Conservation (phyloP, 2,888 invertebrate species). For the Lasioglossum pauxillum region DNA sequence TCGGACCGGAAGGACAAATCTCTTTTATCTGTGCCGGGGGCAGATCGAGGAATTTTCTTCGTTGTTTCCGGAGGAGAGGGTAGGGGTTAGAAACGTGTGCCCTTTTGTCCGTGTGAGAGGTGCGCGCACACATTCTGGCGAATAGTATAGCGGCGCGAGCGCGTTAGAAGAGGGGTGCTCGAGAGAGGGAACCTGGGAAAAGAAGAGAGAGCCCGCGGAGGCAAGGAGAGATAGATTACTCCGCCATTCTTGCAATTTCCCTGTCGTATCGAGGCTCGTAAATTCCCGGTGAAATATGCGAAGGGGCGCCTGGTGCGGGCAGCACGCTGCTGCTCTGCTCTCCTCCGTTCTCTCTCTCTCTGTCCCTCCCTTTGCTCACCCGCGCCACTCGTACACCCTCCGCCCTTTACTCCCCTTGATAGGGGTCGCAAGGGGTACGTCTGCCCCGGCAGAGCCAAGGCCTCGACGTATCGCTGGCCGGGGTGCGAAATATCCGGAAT, state of each 20-base stretch:
- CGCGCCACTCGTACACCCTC: conserved; percentile 75
- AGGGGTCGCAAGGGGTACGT: conserved; percentile 81
- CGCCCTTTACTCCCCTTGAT: conserved; percentile 77
- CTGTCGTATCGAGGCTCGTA: conserved; percentile 96
- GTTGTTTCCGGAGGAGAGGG: conserved; percentile 25
- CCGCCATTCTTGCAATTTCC: conserved; percentile 97
- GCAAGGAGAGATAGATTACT: conserved; percentile 92
- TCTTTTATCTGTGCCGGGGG: conserved; percentile 77
- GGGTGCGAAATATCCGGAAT: conserved; percentile 79
- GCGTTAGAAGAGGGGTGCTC: conserved; percentile 71
- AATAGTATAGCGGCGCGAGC: conserved; percentile 39
- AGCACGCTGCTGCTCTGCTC: conserved; percentile 83
- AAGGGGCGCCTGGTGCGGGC: conserved; percentile 85
- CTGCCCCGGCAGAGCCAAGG: conserved; percentile 67
- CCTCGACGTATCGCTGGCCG: conserved; percentile 65
- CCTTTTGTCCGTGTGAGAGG: conserved; percentile 37
- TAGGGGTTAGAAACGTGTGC: conserved; percentile 10
- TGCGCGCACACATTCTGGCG: conserved; percentile 1
- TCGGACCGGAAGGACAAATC: conserved; percentile 80
- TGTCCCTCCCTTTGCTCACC: conserved; percentile 64
- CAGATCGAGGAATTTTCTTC: conserved; percentile 77
- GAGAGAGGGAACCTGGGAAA: conserved; percentile 77
- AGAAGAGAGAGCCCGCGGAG: conserved; percentile 80
- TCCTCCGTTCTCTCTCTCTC: conserved; percentile 61
- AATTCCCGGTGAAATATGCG: conserved; percentile 94